Evolutionary conservation across 2,888 invertebrate genomes (phyloP), one percentile per base, ranked within the genome.

Genomic region (Gasteruption jaculator): DNA sequence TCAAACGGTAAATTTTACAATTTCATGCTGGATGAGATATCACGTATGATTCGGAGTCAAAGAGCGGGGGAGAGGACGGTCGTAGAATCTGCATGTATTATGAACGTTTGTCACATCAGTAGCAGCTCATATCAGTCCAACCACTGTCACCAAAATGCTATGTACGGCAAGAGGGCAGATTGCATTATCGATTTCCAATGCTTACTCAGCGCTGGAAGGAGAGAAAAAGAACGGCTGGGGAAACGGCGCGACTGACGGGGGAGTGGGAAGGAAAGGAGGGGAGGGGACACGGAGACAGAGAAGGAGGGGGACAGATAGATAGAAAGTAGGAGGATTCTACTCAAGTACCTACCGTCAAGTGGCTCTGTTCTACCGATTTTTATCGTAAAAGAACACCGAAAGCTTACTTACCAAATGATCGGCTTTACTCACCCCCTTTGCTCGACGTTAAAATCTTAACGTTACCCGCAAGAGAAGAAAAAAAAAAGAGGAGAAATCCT

Each of bases 131-230:
- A 53, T 50, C 50, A 46, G 53, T 43, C 50, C n/a, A 35, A 35
- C 46, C 46, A 44, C 45, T 44, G 52, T 53, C 50, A 45, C 39
- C 35, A 35, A 53, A 53, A 50, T 44, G 53, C 52, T 53, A n/a
- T 43, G 48, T 15, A 38, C 48, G 43, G 45, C 46, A 46, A 29
- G 46, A 50, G 45, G 47, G 48, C 58, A 56, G 54, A 56, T 58
- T 56, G 54, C 52, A 53, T 53, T 60, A 59, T 59, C 58, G 60
- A 60, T 60, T 60, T 60, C 50, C 60, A 45, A 60, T 60, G 54
- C 52, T 52, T 47, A 48, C 41, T 52, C 49, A 53, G 48, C 50
- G 37, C 37, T 3, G 12, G n/a, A 19, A 5, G 21, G 16, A 15
- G 7, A 8, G 10, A 21, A 18, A 24, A 10, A 34, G 29, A 32